Evolutionary conservation across 1,140 invertebrate genomes (phyloP), one percentile per base, ranked within the genome.

Genomic region (Homalodisca vitripennis): DNA sequence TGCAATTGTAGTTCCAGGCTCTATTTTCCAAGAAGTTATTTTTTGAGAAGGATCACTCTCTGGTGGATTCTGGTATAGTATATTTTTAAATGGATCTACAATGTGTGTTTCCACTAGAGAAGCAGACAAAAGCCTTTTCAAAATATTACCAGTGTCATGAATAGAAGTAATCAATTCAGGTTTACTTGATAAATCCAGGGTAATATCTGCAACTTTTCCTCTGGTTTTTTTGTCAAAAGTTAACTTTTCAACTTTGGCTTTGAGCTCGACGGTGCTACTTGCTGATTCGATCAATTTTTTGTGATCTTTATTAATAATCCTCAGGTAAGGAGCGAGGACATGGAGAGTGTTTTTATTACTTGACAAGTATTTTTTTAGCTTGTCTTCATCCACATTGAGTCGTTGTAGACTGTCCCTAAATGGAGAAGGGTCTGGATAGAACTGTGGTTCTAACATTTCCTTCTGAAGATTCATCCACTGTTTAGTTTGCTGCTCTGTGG

Each of bases 261-360:
- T 60, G 26, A 27, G 55, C 34, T 41, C 17, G 6, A 41, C 22
- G 3, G 6, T 51, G 3, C 22, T 6, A 3, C 22, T 51, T 13
- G 26, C 55, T 30, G 55, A 27, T 30, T 60, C 55, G 2, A 60
- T 27, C 10, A 22, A 12, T 60, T 29, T 60, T 30, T 60, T 60
- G 6, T 60, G 22, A 10, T 60, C 55, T 24, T 60, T 60, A n/a
- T 30, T 22, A 26, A 60, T 13, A 12, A 60, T 60, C 24, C 29
- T 13, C 3, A 60, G 27, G 55, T 60, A 60, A 3, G 55, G 55
- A 29, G 55, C 55, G 2, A 60, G 55, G 3, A 24, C 55, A 27
- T 26, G 14, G n/a, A 60, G 22, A 12, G 55, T 60, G 13, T 22
- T 26, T 60, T 60, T 60, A n/a, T 60, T 60, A 60, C 55, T 60